Conservation (phyloP, 2,797 vertebrate species). For the Spondyliosoma cantharus region DNA sequence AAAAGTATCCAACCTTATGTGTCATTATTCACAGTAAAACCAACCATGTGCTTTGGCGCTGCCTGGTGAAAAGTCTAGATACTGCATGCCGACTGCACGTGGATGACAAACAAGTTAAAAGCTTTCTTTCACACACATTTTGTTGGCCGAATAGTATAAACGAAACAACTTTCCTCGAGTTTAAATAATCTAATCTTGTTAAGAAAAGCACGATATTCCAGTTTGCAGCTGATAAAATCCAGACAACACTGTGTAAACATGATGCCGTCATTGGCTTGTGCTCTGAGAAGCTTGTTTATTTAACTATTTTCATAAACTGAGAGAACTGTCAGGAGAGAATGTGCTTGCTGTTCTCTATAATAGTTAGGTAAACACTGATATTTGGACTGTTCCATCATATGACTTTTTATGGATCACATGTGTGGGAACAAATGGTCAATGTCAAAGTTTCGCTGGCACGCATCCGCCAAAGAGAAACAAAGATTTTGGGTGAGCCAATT, state of each 20-base stretch:
- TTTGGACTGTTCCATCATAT: conserved; percentile 6
- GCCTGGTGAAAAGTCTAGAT: conserved; percentile 7
- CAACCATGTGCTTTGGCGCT: conserved; percentile 16
- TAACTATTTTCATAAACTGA: conserved; percentile 51
- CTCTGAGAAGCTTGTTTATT: conserved; percentile 22
- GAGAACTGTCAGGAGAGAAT: conserved; percentile 43
- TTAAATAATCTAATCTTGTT: not conserved
- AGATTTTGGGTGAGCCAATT: not conserved
- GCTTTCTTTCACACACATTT: not conserved
- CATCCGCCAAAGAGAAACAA: conserved; percentile 3
- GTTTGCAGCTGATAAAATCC: conserved; percentile 4
- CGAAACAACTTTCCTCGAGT: not conserved
- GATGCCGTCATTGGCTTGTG: conserved; percentile 19
- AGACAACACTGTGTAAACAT: not conserved
- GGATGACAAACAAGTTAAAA: not conserved
- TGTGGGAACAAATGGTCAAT: conserved; percentile 42
- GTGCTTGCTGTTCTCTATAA: conserved; percentile 22
- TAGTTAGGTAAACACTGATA: conserved; percentile 41
- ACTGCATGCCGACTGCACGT: not conserved
- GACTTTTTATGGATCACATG: conserved; percentile 22
- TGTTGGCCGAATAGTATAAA: not conserved
- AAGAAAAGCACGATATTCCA: not conserved
- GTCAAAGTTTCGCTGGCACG: not conserved
- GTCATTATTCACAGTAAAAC: not conserved
- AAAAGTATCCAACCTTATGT: not conserved